Conservation (phyloP, 92 coral and sea anemone species). For the Hydrozoanthus gracilis region DNA sequence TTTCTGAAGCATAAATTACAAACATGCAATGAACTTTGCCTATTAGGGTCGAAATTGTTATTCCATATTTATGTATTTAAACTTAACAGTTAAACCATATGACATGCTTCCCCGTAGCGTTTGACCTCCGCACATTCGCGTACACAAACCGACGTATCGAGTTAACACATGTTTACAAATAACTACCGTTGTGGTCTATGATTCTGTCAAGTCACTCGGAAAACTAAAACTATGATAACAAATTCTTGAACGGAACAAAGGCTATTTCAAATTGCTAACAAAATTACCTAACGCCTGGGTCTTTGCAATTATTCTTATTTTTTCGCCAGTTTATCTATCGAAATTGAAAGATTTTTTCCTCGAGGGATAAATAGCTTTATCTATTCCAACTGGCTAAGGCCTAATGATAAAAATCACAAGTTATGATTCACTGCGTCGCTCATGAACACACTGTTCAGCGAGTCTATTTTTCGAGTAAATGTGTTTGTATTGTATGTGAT, state of each 20-base stretch:
- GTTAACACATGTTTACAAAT: constrained; percentile 22
- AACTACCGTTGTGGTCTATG: neutral
- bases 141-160: neutral
- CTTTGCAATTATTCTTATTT: no score
- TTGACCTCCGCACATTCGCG: constrained; percentile 13
- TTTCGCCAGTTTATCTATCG: no score
- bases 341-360: no score
- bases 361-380: no score
- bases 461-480: neutral
- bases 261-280: no score
- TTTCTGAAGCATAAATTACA: neutral
- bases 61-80: constrained; percentile 11
- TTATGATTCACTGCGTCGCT: no score
- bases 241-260: neutral
- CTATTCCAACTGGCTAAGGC: no score
- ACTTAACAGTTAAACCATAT: constrained; percentile 39
- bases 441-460: constrained; percentile 1
- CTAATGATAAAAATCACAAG: no score
- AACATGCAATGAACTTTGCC: constrained; percentile 13
- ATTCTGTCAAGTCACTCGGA: neutral
- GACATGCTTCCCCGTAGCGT: constrained; percentile 2
- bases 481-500: neutral
- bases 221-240: neutral
- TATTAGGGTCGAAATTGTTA: constrained; percentile 4
- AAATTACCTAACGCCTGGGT: no score